phyloP scores from a whole-genome alignment of 92 coral and sea anemone genomes.

The Pocillopora meandrina region DNA sequence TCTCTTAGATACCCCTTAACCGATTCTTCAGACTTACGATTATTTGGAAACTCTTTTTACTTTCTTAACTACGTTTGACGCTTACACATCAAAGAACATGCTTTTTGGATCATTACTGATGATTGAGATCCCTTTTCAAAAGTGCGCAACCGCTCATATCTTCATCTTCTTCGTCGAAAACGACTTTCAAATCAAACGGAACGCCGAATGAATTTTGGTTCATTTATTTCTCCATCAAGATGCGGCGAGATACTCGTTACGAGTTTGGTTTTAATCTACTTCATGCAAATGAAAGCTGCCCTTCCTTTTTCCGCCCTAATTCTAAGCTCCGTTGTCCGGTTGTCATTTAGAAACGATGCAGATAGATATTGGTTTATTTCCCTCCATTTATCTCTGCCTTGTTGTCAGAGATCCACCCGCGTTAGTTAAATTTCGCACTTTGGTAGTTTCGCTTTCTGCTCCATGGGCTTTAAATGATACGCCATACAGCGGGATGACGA shows the following conservation, averaged over 20 bases:
- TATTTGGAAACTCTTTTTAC: no score
- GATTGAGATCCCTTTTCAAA: no score
- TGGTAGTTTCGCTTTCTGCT: not conserved
- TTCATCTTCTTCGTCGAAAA: not conserved
- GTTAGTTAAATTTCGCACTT: no score
- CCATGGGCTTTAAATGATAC: not conserved
- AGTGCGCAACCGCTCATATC: no score
- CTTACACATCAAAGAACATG: no score
- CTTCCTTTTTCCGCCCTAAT: slow-evolving; percentile 32
- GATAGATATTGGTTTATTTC: slow-evolving; percentile 3
- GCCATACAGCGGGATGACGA: not conserved
- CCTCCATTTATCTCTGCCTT: not conserved
- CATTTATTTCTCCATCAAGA: not conserved
- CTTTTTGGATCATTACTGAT: no score
- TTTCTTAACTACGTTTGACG: no score
- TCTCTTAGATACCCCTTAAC: no score
- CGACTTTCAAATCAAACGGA: not conserved
- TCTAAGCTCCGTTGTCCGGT: slow-evolving; percentile 33
- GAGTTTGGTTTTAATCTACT: slow-evolving; percentile 41
- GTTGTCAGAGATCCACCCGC: not conserved
- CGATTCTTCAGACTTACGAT: no score
- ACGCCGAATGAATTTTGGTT: not conserved
- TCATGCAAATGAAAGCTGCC: slow-evolving; percentile 27
- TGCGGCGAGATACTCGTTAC: slow-evolving; percentile 21
- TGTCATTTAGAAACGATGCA: slow-evolving; percentile 10